phyloP scores from a whole-genome alignment of 2,797 vertebrate species.

The Sorex maritimensis region DNA sequence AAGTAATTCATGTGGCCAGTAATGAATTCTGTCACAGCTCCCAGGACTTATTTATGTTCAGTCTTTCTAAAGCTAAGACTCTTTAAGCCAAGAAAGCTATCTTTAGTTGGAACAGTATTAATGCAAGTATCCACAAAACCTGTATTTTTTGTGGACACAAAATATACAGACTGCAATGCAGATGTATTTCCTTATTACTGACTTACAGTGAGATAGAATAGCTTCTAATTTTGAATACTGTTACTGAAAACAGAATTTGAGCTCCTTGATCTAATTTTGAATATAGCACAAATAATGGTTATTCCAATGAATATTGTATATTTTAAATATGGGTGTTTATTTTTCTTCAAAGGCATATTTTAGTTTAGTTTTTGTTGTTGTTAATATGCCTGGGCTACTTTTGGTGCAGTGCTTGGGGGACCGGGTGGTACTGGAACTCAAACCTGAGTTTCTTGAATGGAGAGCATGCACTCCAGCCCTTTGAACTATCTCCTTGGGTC shows the following conservation, averaged over 20 bases:
- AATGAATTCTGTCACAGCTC: not conserved
- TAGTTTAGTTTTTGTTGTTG: no score
- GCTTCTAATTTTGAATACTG: not conserved
- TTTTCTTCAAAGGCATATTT: not conserved
- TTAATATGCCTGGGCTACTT: no score
- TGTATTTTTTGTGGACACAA: not conserved
- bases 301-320: not conserved
- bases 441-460: not conserved
- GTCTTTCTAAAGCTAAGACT: not conserved
- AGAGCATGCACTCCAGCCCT: no score
- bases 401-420: no score
- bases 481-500: no score
- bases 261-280: not conserved
- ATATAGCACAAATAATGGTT: constrained; percentile 17
- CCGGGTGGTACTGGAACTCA: not conserved
- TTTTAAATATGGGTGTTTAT: constrained; percentile 3
- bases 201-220: not conserved
- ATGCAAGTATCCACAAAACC: not conserved
- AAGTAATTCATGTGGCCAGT: not conserved
- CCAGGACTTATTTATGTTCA: not conserved
- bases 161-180: not conserved
- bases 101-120: not conserved
- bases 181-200: not conserved
- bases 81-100: not conserved
- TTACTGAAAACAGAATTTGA: no score